phyloP scores from a whole-genome alignment of 2,888 invertebrate species.

The Phlogophora meticulosa region DNA sequence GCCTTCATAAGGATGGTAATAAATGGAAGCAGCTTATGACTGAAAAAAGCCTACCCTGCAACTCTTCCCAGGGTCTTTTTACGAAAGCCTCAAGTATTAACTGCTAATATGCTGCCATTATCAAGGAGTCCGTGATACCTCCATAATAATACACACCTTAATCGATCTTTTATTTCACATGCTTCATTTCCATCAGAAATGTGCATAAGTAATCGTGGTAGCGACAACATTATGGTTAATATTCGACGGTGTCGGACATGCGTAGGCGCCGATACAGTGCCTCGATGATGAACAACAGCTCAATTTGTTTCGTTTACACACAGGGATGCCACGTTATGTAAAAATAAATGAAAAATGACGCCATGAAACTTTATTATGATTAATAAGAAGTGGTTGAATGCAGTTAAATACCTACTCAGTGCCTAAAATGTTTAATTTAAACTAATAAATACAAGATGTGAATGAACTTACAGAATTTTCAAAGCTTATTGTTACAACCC shows the following conservation, averaged over 20 bases:
- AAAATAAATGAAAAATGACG: background rate
- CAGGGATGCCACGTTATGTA: constrained; percentile 70
- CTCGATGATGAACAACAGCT: constrained; percentile 77
- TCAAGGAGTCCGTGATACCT: background rate
- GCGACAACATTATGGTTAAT: constrained; percentile 61
- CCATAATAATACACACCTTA: constrained; percentile 6
- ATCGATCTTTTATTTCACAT: constrained; percentile 42
- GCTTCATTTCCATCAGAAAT: constrained; percentile 51
- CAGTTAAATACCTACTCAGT: too few species aligned
- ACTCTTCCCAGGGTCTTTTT: too few species aligned
- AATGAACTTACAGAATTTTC: too few species aligned
- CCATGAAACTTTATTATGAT: too few species aligned
- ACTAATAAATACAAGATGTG: too few species aligned
- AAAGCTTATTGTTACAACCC: too few species aligned
- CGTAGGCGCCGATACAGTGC: constrained; percentile 72
- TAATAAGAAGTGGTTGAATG: too few species aligned
- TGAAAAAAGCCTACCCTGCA: background rate
- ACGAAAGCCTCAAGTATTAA: background rate
- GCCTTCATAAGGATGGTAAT: too few species aligned
- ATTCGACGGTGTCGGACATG: constrained; percentile 61
- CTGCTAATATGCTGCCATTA: constrained; percentile 6
- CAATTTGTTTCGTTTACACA: constrained; percentile 76
- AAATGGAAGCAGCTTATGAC: background rate
- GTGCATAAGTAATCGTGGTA: constrained; percentile 64
- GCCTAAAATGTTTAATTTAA: too few species aligned